Conservation (phyloP, 2,113 vertebrate genomes). For the Epinephelus cyanopodus region DNA sequence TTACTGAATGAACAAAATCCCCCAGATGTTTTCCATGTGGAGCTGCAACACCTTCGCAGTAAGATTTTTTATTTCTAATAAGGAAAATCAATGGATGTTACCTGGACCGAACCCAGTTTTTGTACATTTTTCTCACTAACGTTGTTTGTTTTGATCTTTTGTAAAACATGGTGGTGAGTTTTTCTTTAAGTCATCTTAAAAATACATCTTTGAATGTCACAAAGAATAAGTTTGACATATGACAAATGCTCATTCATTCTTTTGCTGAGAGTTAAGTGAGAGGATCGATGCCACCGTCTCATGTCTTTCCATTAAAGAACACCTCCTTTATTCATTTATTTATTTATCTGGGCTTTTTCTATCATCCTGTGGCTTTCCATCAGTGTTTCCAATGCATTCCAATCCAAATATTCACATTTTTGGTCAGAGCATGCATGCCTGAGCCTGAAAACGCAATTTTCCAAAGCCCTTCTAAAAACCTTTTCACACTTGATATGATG, state of each 20-base stretch:
- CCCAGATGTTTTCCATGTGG: background rate
- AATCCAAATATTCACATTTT: too few species aligned
- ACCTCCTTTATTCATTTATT: too few species aligned
- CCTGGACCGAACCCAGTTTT: background rate
- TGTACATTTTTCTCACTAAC: background rate
- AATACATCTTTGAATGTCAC: background rate
- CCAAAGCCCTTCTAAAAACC: too few species aligned
- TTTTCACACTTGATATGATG: too few species aligned
- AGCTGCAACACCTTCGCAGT: background rate
- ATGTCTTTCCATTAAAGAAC: too few species aligned
- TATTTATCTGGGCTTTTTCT: too few species aligned
- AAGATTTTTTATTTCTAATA: background rate
- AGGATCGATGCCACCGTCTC: background rate
- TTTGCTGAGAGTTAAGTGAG: background rate
- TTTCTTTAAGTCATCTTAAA: background rate
- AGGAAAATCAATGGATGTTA: background rate
- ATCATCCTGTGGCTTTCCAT: too few species aligned
- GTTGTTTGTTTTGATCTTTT: background rate
- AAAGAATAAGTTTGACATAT: background rate
- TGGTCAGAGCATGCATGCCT: too few species aligned
- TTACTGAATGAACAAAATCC: conserved; percentile 22
- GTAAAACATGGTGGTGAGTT: background rate
- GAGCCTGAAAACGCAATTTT: too few species aligned
- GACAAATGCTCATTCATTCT: background rate
- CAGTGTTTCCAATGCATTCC: too few species aligned